A percentile compares a stretch with the other conserved stretches of the same genome.
phyloP scores from a whole-genome alignment of 2,888 invertebrate species.

The Nycteola revayana region DNA sequence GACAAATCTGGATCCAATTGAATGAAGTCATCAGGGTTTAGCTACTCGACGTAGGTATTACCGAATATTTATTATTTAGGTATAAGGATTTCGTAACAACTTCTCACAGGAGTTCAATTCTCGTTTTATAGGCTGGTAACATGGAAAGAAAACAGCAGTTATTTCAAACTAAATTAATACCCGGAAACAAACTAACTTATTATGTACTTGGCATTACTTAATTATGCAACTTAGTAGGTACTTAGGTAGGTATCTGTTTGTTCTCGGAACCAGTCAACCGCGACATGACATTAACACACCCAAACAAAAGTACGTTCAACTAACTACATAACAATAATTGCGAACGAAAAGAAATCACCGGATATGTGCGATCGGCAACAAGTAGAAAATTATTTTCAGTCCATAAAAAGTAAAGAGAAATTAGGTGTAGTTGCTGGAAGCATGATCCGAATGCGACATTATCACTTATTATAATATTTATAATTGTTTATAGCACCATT shows the following conservation, averaged over 20 bases:
- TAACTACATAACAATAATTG: constrained; percentile 28
- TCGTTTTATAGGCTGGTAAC: too few species aligned
- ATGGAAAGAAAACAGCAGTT: too few species aligned
- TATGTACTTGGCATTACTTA: too few species aligned
- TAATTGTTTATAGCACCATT: constrained; percentile 51
- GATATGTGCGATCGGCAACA: constrained; percentile 53
- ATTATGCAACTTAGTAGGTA: too few species aligned
- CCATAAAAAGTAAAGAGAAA: constrained; percentile 64
- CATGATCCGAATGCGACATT: constrained; percentile 56
- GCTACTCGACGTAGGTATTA: too few species aligned
- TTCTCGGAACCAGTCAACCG: neutral
- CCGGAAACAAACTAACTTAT: too few species aligned
- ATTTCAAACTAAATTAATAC: too few species aligned
- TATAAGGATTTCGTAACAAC: too few species aligned
- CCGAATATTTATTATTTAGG: too few species aligned
- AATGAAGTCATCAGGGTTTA: too few species aligned
- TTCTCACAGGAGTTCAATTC: too few species aligned
- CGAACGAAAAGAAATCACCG: constrained; percentile 39
- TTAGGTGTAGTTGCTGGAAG: constrained; percentile 43
- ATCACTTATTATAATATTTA: constrained; percentile 47
- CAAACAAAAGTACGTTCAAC: constrained; percentile 11
- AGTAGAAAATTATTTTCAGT: constrained; percentile 53
- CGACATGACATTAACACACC: constrained; percentile 1
- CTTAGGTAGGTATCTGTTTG: neutral
- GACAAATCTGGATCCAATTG: too few species aligned